phyloP scores from a whole-genome alignment of 2,113 vertebrate species.

The Xiphias gladius region DNA sequence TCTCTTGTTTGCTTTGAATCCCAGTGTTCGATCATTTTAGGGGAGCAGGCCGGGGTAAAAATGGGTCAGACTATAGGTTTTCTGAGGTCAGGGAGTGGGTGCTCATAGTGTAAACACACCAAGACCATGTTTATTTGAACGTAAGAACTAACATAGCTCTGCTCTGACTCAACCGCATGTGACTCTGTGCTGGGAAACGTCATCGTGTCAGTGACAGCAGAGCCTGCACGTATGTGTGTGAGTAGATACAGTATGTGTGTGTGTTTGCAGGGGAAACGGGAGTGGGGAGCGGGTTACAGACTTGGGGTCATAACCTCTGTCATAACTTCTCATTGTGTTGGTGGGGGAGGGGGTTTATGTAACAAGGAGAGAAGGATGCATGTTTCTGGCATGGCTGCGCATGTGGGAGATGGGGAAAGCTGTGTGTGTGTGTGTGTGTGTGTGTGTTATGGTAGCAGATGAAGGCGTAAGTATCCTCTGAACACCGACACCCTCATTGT shows the following conservation, averaged over 20 bases:
- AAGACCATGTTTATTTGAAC: conserved; percentile 58
- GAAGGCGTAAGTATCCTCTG: conserved; percentile 12
- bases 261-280: conserved; percentile 35
- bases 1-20: conserved; percentile 29
- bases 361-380: conserved; percentile 58
- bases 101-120: conserved; percentile 45
- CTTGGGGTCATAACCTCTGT: conserved; percentile 65
- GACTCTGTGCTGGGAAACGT: conserved; percentile 32
- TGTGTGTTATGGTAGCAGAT: conserved; percentile 18
- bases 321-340: conserved; percentile 43
- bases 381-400: conserved; percentile 40
- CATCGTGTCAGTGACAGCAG: conserved; percentile 33
- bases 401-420: conserved; percentile 18
- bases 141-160: conserved; percentile 30
- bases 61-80: conserved; percentile 18
- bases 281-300: conserved; percentile 37
- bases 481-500: conserved; percentile 5
- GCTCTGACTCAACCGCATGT: conserved; percentile 60
- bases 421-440: conserved; percentile 16
- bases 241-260: background rate
- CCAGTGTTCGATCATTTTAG: background rate
- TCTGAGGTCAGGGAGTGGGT: conserved; percentile 50
- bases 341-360: conserved; percentile 55
- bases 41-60: background rate
- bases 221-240: conserved; percentile 9